Evolutionary conservation across 2,888 invertebrate species (phyloP).

Genomic region (Bembecia ichneumoniformis): DNA sequence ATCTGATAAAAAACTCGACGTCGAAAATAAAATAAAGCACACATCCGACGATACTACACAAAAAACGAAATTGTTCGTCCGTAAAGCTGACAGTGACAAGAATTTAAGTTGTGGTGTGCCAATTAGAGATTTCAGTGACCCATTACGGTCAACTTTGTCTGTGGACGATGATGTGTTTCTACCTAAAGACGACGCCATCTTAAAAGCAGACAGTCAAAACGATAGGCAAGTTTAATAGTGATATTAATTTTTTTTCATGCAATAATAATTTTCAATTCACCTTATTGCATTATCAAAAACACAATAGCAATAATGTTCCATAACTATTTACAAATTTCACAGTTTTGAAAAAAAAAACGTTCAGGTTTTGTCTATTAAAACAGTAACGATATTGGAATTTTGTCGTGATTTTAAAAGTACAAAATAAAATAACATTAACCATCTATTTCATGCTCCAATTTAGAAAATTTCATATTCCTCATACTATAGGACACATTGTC

Average conservation of each 20-base stretch:
- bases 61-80: conserved; percentile 29
- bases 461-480: no score
- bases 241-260: background rate
- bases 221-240: conserved; percentile 41
- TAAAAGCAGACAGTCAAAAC: conserved; percentile 50
- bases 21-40: conserved; percentile 3
- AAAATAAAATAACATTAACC: no score
- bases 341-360: no score
- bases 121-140: conserved; percentile 87
- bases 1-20: background rate
- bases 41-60: conserved; percentile 29
- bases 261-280: background rate
- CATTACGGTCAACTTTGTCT: conserved; percentile 74
- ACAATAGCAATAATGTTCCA: background rate
- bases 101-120: conserved; percentile 63
- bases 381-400: no score
- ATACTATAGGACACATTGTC: no score
- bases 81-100: conserved; percentile 50
- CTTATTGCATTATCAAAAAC: background rate
- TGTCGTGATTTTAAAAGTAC: no score
- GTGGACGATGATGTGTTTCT: conserved; percentile 62
- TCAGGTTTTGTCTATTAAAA: no score
- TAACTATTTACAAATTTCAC: no score
- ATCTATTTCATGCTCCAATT: no score
- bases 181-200: conserved; percentile 47